Conservation (phyloP, 1,140 invertebrate genomes). For the Cherax quadricarinatus region DNA sequence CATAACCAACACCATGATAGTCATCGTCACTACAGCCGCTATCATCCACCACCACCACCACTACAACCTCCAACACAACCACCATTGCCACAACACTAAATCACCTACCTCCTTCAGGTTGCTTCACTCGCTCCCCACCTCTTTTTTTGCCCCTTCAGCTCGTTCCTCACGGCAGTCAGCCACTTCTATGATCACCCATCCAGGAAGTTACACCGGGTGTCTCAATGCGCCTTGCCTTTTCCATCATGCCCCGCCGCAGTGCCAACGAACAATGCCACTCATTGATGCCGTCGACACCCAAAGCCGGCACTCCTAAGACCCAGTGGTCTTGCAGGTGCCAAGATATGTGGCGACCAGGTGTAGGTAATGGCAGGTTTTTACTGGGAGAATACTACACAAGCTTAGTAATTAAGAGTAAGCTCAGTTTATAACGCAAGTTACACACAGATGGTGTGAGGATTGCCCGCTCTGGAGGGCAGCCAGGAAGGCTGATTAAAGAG, state of each 20-base stretch:
- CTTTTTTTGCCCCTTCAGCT: neutral
- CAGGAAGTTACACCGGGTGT: slow-evolving; percentile 1
- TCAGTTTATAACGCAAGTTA: slow-evolving; percentile 17
- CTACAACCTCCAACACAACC: too few species aligned
- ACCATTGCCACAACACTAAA: too few species aligned
- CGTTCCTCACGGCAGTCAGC: neutral
- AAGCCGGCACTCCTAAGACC: slow-evolving; percentile 8
- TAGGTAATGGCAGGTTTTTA: slow-evolving; percentile 39
- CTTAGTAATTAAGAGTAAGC: neutral
- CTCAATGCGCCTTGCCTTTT: slow-evolving; percentile 5
- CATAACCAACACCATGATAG: too few species aligned
- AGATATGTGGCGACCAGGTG: slow-evolving; percentile 55
- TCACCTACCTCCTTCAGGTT: neutral
- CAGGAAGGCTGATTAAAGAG: too few species aligned
- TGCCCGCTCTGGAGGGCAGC: neutral
- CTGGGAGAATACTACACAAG: neutral
- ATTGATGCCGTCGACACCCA: neutral
- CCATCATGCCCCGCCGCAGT: slow-evolving; percentile 47
- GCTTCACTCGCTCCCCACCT: neutral
- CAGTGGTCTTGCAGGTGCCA: slow-evolving; percentile 37
- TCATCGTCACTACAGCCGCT: too few species aligned
- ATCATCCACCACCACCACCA: too few species aligned
- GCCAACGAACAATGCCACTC: slow-evolving; percentile 39
- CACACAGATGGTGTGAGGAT: slow-evolving; percentile 13
- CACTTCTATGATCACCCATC: neutral